Base-by-base conservation (phyloP, 2,113 vertebrate species). In the Grallaria varia region DNA sequence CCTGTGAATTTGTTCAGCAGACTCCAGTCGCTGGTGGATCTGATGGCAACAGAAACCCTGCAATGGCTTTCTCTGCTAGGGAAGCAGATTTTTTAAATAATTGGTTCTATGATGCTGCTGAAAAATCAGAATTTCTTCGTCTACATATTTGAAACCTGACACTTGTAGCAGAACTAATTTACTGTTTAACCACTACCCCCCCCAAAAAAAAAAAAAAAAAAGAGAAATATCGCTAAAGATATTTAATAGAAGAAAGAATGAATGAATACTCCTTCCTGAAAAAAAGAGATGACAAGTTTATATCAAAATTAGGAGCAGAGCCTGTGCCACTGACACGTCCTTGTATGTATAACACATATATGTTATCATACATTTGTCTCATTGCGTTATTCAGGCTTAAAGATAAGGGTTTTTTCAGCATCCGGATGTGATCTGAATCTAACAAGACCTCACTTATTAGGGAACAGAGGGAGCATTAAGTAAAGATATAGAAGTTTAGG, bases 1-100 rank as follows among this genome's bases (percentile, higher is more conserved):
- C 83, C 52, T 52, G 39, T 49, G 88, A 93, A 96, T 95, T 94
- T 75, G 44, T 96, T 89, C 90, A 60, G 5, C 93, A 90, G 93
- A 55, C 35, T 71, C 60, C 31, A 44, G 12, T 63, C 47, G 24
- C 44, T 3, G 3, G 40, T 72, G 82, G 72, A 74, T 31, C 68
- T 68, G 64, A 74, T 18, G 44, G 68, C 28, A 80, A 80, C 56
- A 24, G 50, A 88, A 93, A 84, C 40, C 18, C 22, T 66, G 24
- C 24, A 47, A 7, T 16, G 31, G 13, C 50, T 89, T 93, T 89
- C 59, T 56, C 37, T 90, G 62, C 67, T 50, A 69, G 10, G 6
- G 50, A 90, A 86, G 35, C 5, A 63, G 22, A 58, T 14, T 74
- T 89, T 94, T 84, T 15, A 63, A 83, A 59, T 10, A 44, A 21